Evolutionary conservation across 2,113 vertebrate species (phyloP), one percentile per base, ranked within the genome.

Genomic region (Apeltes quadracus): DNA sequence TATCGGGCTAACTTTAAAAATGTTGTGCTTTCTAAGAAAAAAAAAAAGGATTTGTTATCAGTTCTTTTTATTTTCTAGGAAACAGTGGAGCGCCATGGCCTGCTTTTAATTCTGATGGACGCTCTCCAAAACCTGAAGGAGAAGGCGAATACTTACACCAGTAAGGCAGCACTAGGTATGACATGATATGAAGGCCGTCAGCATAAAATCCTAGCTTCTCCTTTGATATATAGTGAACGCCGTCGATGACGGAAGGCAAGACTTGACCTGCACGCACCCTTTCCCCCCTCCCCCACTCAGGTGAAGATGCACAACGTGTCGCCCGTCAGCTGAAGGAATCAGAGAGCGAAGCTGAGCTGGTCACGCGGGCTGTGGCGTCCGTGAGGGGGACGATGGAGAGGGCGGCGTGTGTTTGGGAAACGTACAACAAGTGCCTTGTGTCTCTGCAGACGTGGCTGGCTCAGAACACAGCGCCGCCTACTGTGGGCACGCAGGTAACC

Each of bases 91-190:
- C 82, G 34, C 13, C 76, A 55, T 46, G 50, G 72, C 25, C 27
- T 59, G 38, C 56, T 76, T 46, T 22, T 83, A 59, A 79, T 74
- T 77, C 65, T 88, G 62, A 75, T 39, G n/a, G 78, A 83, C 1
- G 34, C 77, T 5, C 69, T 87, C 12, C 77, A 81, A 66, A 63
- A 22, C 46, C 71, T 88, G 55, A 79, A 76, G 69, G 75, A 76
- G 43, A 88, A 59, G 39, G 72, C 77, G 0, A 59, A 74, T 4
- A 25, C 51, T 38, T 81, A 83, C 59, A 84, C 71, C 38, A 69
- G 77, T 43, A 78, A 79, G 27, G 76, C 87, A 68, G 80, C 84
- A 0, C 73, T 84, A 38, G 67, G 87, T 88, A 74, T 5, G 69
- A 38, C 20, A 38, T 44, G 10, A 48, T 8, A 29, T 11, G 29